These are phyloP conservation scores for Apodemia mormo DNA, from an alignment of 2,888 invertebrate species.

Conservation along the genomic window DNA sequence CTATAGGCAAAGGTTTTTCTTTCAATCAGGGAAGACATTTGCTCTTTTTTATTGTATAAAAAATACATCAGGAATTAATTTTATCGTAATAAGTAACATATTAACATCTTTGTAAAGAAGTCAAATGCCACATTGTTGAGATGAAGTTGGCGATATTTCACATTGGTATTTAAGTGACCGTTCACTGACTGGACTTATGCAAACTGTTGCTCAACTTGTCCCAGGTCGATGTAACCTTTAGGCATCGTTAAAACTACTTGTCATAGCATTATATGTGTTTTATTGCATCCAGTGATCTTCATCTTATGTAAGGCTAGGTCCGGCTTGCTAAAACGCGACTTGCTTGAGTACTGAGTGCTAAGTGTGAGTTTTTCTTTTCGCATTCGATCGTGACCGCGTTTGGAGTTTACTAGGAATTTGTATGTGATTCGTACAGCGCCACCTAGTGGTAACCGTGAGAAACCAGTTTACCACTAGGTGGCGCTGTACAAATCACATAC, in stretches of 20 bases:
- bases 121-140: not conserved
- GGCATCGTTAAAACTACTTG: not conserved
- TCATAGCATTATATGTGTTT: slow-evolving; percentile 2
- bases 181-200: slow-evolving; percentile 33
- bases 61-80: too few relatives aligned
- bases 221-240: not conserved
- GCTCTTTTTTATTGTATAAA: too few relatives aligned
- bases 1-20: too few relatives aligned
- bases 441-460: too few relatives aligned
- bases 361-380: too few relatives aligned
- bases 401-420: too few relatives aligned
- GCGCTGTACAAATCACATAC: too few relatives aligned
- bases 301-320: not conserved
- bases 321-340: not conserved
- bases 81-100: not conserved
- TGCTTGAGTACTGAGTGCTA: too few relatives aligned
- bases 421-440: too few relatives aligned
- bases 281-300: not conserved
- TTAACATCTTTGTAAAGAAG: not conserved
- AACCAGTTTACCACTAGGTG: too few relatives aligned
- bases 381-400: too few relatives aligned
- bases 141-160: not conserved
- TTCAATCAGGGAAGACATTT: too few relatives aligned
- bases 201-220: slow-evolving; percentile 30
- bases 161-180: slow-evolving; percentile 34